Percentiles rank a stretch among this genome's conserved stretches.
These are phyloP conservation scores for Trichogramma pretiosum DNA, from an alignment of 1,140 invertebrate genomes.

Conservation along the genomic window DNA sequence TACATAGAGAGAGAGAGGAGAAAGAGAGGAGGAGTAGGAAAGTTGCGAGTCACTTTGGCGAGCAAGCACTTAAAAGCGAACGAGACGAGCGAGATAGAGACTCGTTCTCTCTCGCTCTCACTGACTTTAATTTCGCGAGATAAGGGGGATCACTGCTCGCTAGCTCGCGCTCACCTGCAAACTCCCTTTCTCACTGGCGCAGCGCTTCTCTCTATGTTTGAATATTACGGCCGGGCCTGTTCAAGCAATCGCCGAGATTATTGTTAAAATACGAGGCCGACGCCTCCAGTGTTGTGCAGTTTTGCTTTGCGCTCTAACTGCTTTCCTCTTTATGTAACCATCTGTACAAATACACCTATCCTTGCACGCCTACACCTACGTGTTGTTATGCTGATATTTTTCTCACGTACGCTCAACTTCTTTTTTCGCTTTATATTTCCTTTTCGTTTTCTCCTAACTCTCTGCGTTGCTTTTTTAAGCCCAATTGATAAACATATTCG, in stretches of 20 bases:
- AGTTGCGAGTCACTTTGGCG: slow-evolving; percentile 16
- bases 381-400: no score
- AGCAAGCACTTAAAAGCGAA: slow-evolving; percentile 15
- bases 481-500: not conserved
- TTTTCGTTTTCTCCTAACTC: not conserved
- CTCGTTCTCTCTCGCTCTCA: not conserved
- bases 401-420: not conserved
- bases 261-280: slow-evolving; percentile 19
- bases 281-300: not conserved
- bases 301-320: slow-evolving; percentile 1
- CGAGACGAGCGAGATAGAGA: slow-evolving; percentile 18
- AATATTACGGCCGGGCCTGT: slow-evolving; percentile 10
- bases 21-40: not conserved
- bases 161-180: no score
- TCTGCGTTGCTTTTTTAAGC: not conserved
- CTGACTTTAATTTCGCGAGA: slow-evolving; percentile 18
- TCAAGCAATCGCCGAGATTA: slow-evolving; percentile 18
- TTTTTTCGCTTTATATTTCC: not conserved
- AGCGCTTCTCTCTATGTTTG: slow-evolving; percentile 12
- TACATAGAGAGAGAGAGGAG: not conserved
- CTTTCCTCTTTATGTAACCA: no score
- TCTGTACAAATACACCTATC: no score
- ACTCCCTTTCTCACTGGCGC: no score
- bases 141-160: slow-evolving; percentile 16
- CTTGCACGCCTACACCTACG: no score